These are phyloP conservation scores for Characodon lateralis DNA, from an alignment of 2,797 vertebrate species.

Conservation along the genomic window DNA sequence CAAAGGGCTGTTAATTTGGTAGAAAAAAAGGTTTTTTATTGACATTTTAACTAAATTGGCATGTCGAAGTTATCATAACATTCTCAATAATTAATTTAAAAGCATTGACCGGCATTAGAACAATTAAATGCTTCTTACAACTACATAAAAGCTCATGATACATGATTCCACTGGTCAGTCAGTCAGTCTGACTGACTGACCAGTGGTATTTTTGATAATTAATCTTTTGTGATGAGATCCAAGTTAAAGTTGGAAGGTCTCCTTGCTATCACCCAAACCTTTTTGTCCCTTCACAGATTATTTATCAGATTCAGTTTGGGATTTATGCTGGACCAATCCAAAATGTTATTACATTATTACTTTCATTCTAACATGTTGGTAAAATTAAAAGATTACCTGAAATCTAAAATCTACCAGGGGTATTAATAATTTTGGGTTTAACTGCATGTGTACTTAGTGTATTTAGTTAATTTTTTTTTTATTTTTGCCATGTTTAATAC, in stretches of 20 bases:
- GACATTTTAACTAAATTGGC: neutral
- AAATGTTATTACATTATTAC: neutral
- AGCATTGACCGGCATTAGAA: neutral
- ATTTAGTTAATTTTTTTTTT: neutral
- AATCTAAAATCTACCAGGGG: neutral
- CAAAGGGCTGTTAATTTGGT: neutral
- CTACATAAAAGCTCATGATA: neutral
- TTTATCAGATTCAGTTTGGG: neutral
- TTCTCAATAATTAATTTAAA: neutral
- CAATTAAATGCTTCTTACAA: neutral
- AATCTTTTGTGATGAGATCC: neutral
- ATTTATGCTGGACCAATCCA: neutral
- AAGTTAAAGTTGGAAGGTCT: neutral
- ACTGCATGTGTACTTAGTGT: neutral
- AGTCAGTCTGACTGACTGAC: too few relatives aligned
- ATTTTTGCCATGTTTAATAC: too few relatives aligned
- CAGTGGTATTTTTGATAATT: neutral
- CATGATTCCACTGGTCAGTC: neutral
- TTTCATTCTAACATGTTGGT: neutral
- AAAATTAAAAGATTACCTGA: neutral
- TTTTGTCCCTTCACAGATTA: neutral
- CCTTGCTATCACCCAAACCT: neutral
- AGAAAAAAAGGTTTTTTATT: neutral
- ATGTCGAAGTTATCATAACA: neutral
- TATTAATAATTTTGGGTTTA: neutral